Evolutionary conservation across 2,888 invertebrate species (phyloP).

Genomic region (Patella depressa): DNA sequence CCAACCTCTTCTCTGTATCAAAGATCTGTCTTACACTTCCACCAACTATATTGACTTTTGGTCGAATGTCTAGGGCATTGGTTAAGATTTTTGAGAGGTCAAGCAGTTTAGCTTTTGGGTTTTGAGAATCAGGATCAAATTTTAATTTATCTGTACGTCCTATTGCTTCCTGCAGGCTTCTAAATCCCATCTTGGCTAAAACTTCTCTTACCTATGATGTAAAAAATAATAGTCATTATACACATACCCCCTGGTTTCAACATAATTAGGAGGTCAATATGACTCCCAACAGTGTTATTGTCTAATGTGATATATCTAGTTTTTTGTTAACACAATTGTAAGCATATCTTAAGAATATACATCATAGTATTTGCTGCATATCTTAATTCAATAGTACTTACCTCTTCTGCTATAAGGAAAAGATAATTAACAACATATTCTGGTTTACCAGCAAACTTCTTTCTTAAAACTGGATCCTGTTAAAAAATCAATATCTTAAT

Average conservation of each 20-base stretch:
- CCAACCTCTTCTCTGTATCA: conserved; percentile 68
- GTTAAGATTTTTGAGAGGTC: conserved; percentile 89
- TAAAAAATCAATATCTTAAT: background rate
- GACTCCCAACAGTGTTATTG: too few relatives aligned
- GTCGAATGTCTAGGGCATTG: conserved; percentile 90
- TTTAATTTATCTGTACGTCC: conserved; percentile 72
- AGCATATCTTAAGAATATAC: too few relatives aligned
- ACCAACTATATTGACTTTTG: conserved; percentile 90
- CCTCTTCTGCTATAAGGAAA: conserved; percentile 98
- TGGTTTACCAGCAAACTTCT: conserved; percentile 97
- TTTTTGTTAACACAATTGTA: too few relatives aligned
- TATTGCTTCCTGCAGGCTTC: conserved; percentile 89
- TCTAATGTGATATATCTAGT: too few relatives aligned
- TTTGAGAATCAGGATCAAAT: conserved; percentile 79
- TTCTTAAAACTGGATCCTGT: conserved; percentile 89
- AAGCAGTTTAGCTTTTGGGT: conserved; percentile 86
- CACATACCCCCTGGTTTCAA: too few relatives aligned
- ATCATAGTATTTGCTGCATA: too few relatives aligned
- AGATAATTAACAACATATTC: conserved; percentile 98
- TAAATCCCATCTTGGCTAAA: conserved; percentile 92
- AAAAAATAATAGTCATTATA: conserved; percentile 16
- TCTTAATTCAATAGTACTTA: conserved; percentile 62
- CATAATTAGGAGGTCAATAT: too few relatives aligned
- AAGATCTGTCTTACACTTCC: conserved; percentile 85
- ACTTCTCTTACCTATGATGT: conserved; percentile 81